Evolutionary conservation across 2,113 vertebrate genomes (phyloP).

Genomic region (Suricata suricatta): DNA sequence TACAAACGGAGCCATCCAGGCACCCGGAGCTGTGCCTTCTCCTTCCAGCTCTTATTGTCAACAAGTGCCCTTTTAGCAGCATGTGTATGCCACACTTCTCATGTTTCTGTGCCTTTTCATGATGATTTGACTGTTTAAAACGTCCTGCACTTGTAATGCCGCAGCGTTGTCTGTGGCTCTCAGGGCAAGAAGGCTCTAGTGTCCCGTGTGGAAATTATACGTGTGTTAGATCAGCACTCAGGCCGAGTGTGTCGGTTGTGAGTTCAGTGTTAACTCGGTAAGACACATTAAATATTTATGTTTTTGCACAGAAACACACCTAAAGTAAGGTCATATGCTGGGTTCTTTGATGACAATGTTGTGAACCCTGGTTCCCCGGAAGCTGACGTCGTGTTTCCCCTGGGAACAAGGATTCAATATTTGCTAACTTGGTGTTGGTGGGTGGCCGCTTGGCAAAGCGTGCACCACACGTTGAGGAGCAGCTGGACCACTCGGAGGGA

Average conservation of each 20-base stretch:
- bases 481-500: background rate
- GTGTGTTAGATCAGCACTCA: background rate
- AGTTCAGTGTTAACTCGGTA: background rate
- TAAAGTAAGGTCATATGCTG: background rate
- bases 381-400: background rate
- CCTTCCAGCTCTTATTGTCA: background rate
- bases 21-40: background rate
- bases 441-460: background rate
- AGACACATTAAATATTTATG: background rate
- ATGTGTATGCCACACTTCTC: background rate
- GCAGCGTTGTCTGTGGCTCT: background rate
- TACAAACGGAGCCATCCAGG: background rate
- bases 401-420: background rate
- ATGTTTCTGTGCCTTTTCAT: background rate
- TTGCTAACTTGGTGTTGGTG: background rate
- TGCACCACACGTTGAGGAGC: background rate
- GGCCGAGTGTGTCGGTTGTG: background rate
- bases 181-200: background rate
- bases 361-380: background rate
- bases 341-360: background rate
- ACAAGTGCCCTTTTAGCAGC: background rate
- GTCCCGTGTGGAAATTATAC: background rate
- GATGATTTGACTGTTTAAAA: background rate
- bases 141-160: background rate
- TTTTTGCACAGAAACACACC: slow-evolving; percentile 23